Evolutionary conservation across 1,140 invertebrate species (phyloP).

Genomic region (Drosophila triauraria): DNA sequence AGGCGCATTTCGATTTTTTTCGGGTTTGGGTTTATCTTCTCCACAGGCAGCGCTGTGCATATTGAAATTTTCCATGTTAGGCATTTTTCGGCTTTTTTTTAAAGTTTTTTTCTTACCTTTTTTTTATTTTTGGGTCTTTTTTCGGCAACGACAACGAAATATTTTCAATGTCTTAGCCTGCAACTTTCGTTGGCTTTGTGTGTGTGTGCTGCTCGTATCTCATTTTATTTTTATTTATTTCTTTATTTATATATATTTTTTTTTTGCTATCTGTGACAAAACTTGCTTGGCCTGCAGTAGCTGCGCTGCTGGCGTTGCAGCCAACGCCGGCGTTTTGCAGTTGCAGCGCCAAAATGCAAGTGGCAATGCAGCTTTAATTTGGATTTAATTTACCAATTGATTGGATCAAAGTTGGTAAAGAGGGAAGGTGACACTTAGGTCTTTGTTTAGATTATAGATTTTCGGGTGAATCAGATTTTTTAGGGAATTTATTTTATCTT

Average conservation of each 20-base stretch:
- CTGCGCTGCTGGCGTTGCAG: constrained; percentile 19
- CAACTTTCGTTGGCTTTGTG: constrained; percentile 66
- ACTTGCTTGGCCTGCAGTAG: constrained; percentile 60
- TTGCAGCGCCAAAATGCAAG: constrained; percentile 32
- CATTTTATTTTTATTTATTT: constrained; percentile 35
- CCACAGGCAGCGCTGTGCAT: constrained; percentile 17
- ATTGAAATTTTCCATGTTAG: constrained; percentile 55
- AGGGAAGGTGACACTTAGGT: neutral
- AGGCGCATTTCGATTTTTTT: constrained; percentile 40
- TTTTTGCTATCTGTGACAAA: constrained; percentile 58
- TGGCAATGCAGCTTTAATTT: constrained; percentile 24
- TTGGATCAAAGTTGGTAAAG: constrained; percentile 4
- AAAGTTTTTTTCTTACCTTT: constrained; percentile 16
- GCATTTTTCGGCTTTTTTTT: constrained; percentile 27
- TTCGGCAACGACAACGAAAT: constrained; percentile 64
- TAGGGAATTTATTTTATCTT: neutral
- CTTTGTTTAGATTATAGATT: neutral
- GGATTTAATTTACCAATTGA: constrained; percentile 15
- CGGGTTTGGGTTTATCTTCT: constrained; percentile 42
- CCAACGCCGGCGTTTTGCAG: constrained; percentile 27
- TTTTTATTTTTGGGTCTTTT: constrained; percentile 31
- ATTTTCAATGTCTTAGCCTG: constrained; percentile 65
- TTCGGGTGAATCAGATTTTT: neutral
- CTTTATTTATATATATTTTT: constrained; percentile 23
- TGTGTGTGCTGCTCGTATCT: constrained; percentile 10